Evolutionary conservation across 2,888 invertebrate species (phyloP), one percentile per base, ranked within the genome.

Genomic region (Megaustenia siamemsis): DNA sequence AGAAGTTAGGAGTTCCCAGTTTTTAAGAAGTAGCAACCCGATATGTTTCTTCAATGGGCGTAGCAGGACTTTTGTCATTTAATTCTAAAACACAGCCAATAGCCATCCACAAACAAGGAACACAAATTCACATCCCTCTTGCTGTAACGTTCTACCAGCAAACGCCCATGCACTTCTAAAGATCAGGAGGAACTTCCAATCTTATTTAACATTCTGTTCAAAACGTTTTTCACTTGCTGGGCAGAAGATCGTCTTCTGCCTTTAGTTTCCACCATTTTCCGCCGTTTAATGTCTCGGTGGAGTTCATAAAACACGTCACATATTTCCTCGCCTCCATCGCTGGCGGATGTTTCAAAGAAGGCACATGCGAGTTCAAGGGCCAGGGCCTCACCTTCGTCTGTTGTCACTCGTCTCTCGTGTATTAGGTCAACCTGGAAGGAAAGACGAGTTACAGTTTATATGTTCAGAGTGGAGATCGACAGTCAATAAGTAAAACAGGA

Each of bases 321-420:
- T 28, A 94, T 93, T 82, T 92, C 92, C 1, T 89, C 88, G 24
- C 92, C 91, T 3, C 93, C 93, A 82, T 94, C 93, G 84, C 92
- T 92, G 53, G 93, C 93, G 40, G 92, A 93, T 49, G 91, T 94
- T 86, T 93, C 93, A 87, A 90, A 93, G 87, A 93, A 93, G 0
- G 92, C 92, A 86, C 92, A 92, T 56, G 92, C 91, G 90, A 92
- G 89, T 43, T 93, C 92, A 8, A 89, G 87, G 0, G 93, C 93
- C 43, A 92, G 76, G 2, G 89, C 88, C 85, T 93, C 92, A 18
- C 93, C 93, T 83, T 93, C 93, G 4, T 86, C 88, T 4, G 87
- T 76, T 76, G 78, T 68, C 8, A 93, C 92, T 78, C 89, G 83
- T 32, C 93, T 87, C 87, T 92, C 92, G 85, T 93, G 92, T 21